These are phyloP conservation scores for Girardinichthys multiradiatus DNA, from an alignment of 2,113 vertebrate genomes.

Conservation along the genomic window DNA sequence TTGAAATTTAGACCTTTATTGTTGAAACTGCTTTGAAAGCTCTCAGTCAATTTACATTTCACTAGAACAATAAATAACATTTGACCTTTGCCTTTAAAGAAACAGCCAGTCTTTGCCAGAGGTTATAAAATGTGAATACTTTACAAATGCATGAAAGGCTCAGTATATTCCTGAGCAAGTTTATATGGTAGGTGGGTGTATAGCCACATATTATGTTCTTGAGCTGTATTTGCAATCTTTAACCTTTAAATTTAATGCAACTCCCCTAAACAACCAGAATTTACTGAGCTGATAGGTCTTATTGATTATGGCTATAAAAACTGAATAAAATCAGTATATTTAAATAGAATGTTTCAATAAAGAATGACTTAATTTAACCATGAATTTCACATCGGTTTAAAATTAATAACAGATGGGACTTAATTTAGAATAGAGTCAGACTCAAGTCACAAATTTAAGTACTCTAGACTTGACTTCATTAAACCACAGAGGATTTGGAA, in stretches of 20 bases:
- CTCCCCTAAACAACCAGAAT: not conserved
- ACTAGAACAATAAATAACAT: slow-evolving; percentile 19
- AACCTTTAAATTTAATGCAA: not conserved
- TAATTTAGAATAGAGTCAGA: too few relatives aligned
- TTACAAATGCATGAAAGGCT: slow-evolving; percentile 20
- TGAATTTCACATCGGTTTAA: too few relatives aligned
- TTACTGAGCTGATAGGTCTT: too few relatives aligned
- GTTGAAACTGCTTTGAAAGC: slow-evolving; percentile 18
- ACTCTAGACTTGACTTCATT: too few relatives aligned
- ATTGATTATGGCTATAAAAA: too few relatives aligned
- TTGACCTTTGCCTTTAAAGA: slow-evolving; percentile 20
- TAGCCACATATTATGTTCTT: slow-evolving; percentile 21
- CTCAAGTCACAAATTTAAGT: too few relatives aligned
- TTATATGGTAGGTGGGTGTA: not conserved
- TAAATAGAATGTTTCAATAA: too few relatives aligned
- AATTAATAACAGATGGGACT: too few relatives aligned
- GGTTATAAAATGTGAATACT: slow-evolving; percentile 4
- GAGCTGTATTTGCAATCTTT: slow-evolving; percentile 2
- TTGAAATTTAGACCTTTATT: slow-evolving; percentile 5
- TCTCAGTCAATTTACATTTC: slow-evolving; percentile 13
- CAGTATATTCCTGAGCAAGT: not conserved
- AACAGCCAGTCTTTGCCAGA: slow-evolving; percentile 8
- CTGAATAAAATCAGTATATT: too few relatives aligned
- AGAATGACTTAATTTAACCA: too few relatives aligned
- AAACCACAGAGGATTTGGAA: too few relatives aligned